phyloP scores from a whole-genome alignment of 2,113 vertebrate genomes.

The Dicentrarchus labrax region DNA sequence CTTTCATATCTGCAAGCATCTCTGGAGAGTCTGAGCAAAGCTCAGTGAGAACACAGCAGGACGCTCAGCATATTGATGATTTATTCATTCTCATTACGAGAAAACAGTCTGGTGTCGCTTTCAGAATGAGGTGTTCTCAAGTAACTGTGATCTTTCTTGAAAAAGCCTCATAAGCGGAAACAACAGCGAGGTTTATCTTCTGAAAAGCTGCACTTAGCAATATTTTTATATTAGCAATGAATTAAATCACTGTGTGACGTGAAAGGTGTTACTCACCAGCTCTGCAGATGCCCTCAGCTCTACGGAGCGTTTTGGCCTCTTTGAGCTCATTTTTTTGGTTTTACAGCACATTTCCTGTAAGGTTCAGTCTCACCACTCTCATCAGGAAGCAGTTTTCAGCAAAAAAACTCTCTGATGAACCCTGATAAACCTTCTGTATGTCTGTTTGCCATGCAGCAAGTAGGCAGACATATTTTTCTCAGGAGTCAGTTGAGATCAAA shows the following conservation, averaged over 20 bases:
- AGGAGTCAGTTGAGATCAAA: too few relatives aligned
- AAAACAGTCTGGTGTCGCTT: slow-evolving; percentile 14
- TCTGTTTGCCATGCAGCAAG: too few relatives aligned
- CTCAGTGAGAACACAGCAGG: slow-evolving; percentile 20
- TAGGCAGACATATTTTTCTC: neutral
- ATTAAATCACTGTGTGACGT: neutral
- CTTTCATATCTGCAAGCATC: slow-evolving; percentile 69
- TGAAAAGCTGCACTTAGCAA: neutral
- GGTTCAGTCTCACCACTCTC: neutral
- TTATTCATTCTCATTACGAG: slow-evolving; percentile 25
- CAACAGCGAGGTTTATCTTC: neutral
- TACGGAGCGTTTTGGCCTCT: neutral
- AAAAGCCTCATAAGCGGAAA: neutral
- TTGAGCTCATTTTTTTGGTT: neutral
- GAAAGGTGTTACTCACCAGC: neutral
- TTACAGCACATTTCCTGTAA: neutral
- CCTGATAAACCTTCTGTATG: too few relatives aligned
- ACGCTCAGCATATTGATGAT: slow-evolving; percentile 27
- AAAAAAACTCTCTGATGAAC: neutral
- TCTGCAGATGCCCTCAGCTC: neutral
- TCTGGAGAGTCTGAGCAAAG: slow-evolving; percentile 65
- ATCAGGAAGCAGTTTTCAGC: too few relatives aligned
- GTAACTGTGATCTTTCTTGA: neutral
- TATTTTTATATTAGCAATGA: neutral
- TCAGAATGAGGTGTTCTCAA: slow-evolving; percentile 15